phyloP scores from a whole-genome alignment of 2,888 invertebrate species.

The Drosophila macrothrix region DNA sequence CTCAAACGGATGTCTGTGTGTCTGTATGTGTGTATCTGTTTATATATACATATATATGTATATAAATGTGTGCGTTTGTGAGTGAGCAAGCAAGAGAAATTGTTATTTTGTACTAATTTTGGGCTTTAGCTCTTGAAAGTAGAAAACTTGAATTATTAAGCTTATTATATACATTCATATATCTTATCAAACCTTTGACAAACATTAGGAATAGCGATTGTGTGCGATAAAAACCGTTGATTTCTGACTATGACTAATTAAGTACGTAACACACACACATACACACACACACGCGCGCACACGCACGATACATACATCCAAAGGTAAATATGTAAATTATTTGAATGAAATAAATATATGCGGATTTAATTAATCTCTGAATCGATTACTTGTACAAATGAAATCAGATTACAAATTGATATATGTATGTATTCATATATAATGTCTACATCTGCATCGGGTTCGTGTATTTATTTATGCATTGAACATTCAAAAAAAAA shows the following conservation, averaged over 20 bases:
- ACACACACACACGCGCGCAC: not conserved
- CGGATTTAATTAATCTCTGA: not conserved
- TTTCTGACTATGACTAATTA: constrained; percentile 15
- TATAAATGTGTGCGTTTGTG: not conserved
- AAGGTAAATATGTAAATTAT: not conserved
- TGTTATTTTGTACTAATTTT: constrained; percentile 36
- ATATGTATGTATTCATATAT: not conserved
- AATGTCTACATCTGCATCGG: not conserved
- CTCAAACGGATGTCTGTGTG: constrained; percentile 34
- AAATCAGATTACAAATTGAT: constrained; percentile 4
- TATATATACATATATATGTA: too few species aligned
- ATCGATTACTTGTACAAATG: constrained; percentile 1
- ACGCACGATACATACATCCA: not conserved
- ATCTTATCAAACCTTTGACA: constrained; percentile 43
- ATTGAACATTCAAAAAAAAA: not conserved
- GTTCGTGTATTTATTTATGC: not conserved
- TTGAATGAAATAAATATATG: not conserved
- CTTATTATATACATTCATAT: constrained; percentile 11
- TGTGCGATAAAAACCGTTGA: constrained; percentile 26
- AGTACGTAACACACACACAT: not conserved
- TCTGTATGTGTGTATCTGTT: not conserved
- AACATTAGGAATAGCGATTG: constrained; percentile 19
- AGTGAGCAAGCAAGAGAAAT: constrained; percentile 10
- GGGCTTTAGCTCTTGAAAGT: constrained; percentile 33
- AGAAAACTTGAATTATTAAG: constrained; percentile 35